phyloP scores from a whole-genome alignment of 35 echinoderm and acorn worm genomes.

The Eucidaris tribuloides region DNA sequence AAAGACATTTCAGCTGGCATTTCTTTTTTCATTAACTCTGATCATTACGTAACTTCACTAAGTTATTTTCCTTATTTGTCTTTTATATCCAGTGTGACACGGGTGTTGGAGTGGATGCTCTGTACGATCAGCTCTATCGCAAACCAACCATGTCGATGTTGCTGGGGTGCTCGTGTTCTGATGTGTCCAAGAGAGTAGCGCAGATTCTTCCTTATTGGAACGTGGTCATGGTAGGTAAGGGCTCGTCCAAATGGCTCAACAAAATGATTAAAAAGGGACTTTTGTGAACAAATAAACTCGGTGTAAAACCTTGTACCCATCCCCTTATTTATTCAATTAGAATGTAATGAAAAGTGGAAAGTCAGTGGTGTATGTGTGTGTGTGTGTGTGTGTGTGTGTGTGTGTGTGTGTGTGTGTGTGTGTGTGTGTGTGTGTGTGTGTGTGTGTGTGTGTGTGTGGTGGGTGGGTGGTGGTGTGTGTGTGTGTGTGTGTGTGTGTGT shows the following conservation, averaged over 20 bases:
- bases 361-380: background rate
- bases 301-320: too few species aligned
- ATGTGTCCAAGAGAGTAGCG: conserved; percentile 88
- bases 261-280: too few species aligned
- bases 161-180: conserved; percentile 83
- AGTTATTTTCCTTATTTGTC: too few species aligned
- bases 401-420: background rate
- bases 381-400: background rate
- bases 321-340: too few species aligned
- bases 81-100: conserved; percentile 84
- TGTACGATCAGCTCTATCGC: conserved; percentile 92
- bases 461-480: too few species aligned
- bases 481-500: too few species aligned
- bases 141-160: conserved; percentile 95
- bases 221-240: conserved; percentile 89
- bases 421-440: too few species aligned
- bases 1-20: too few species aligned
- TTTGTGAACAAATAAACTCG: too few species aligned
- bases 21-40: too few species aligned
- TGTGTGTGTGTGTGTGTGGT: too few species aligned
- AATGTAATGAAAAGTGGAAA: background rate
- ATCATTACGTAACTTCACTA: too few species aligned
- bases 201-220: conserved; percentile 97
- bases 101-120: conserved; percentile 84
- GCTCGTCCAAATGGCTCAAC: conserved; percentile 31